phyloP scores from a whole-genome alignment of 2,113 vertebrate genomes.

The Numida meleagris region DNA sequence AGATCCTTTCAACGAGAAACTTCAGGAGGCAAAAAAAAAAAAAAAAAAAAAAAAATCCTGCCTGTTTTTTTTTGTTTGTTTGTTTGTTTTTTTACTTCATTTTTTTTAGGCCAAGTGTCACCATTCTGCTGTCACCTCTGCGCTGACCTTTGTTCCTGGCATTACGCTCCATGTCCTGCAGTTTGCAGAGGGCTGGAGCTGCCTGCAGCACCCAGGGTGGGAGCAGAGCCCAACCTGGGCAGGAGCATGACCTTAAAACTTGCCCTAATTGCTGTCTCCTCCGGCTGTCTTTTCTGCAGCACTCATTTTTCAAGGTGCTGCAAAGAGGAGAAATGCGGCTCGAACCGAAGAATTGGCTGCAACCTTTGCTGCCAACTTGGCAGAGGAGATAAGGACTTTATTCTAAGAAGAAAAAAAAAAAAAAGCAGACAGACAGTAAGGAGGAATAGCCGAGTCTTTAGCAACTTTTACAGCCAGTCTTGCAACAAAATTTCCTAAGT shows the following conservation, averaged over 20 bases:
- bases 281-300: neutral
- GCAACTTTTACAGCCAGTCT: constrained; percentile 59
- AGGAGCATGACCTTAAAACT: neutral
- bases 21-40: neutral
- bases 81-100: neutral
- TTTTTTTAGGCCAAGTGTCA: neutral
- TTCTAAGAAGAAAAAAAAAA: neutral
- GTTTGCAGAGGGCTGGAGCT: too few relatives aligned
- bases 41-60: neutral
- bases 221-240: too few relatives aligned
- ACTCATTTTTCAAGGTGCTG: neutral
- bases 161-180: neutral
- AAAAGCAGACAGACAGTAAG: neutral
- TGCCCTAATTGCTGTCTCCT: neutral
- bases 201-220: too few relatives aligned
- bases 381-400: constrained; percentile 61
- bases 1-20: neutral
- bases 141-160: neutral
- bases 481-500: constrained; percentile 45
- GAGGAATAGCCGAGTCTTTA: constrained; percentile 23
- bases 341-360: neutral
- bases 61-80: neutral
- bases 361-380: constrained; percentile 51
- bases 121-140: too few relatives aligned
- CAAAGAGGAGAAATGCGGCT: neutral